Conservation (phyloP, 2,888 invertebrate genomes). For the Apeira syringaria region DNA sequence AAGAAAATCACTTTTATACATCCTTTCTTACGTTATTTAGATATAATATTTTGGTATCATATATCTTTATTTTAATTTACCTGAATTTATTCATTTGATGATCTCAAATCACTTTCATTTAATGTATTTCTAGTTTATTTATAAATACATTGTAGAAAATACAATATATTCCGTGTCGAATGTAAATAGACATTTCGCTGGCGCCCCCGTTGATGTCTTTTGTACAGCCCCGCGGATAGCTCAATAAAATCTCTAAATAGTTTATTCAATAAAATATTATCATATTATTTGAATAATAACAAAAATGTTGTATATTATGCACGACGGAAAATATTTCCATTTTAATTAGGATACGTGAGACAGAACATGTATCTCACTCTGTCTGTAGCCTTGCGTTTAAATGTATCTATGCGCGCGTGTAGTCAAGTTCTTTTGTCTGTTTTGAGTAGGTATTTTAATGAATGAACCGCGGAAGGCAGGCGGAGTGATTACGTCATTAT, state of each 20-base stretch:
- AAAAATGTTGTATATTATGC: constrained; percentile 11
- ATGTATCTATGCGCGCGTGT: constrained; percentile 7
- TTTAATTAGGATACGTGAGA: constrained; percentile 18
- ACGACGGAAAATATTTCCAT: constrained; percentile 11
- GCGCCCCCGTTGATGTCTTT: constrained; percentile 39
- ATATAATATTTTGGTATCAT: no score
- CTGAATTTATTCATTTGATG: no score
- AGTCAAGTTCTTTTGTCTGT: constrained; percentile 15
- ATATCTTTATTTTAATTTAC: no score
- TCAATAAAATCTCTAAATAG: background rate
- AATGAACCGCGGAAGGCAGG: constrained; percentile 50
- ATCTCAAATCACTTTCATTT: no score
- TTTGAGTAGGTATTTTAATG: constrained; percentile 32
- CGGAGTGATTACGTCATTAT: constrained; percentile 37
- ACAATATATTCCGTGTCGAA: no score
- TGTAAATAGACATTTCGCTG: no score
- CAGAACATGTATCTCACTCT: constrained; percentile 8
- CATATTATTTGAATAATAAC: constrained; percentile 4
- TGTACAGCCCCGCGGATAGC: constrained; percentile 14
- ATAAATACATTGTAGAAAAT: no score
- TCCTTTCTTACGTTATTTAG: no score
- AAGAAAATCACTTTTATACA: no score
- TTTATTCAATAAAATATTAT: constrained; percentile 6
- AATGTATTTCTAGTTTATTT: no score
- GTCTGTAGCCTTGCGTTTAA: constrained; percentile 7